A percentile compares a stretch with the other conserved stretches of the same genome.
phyloP scores from a whole-genome alignment of 2,888 invertebrate genomes.

The Catocala fraxini region DNA sequence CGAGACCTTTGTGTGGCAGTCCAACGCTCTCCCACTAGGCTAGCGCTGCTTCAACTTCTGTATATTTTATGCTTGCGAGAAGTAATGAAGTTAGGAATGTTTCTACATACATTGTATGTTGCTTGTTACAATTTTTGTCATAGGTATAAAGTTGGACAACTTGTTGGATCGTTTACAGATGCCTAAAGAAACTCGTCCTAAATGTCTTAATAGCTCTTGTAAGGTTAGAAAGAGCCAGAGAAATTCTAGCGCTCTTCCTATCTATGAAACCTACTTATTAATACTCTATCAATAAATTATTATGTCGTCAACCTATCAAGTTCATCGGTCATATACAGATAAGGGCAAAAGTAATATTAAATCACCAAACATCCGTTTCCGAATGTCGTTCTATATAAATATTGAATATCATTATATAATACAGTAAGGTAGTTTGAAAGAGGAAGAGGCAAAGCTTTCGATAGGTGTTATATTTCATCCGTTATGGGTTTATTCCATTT shows the following conservation, averaged over 20 bases:
- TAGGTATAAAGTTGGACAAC: too few species aligned
- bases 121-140: too few species aligned
- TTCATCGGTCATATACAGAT: slow-evolving; percentile 44
- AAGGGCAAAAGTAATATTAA: slow-evolving; percentile 57
- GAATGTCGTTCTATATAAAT: slow-evolving; percentile 34
- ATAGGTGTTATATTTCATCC: not conserved
- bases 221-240: too few species aligned
- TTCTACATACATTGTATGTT: too few species aligned
- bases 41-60: too few species aligned
- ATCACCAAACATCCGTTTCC: slow-evolving; percentile 65
- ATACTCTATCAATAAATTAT: slow-evolving; percentile 29
- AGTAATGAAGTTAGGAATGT: too few species aligned
- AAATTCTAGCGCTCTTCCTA: not conserved
- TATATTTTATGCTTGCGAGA: too few species aligned
- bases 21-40: too few species aligned
- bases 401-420: slow-evolving; percentile 39
- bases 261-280: not conserved
- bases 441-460: slow-evolving; percentile 21
- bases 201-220: too few species aligned
- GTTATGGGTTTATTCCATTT: not conserved
- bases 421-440: slow-evolving; percentile 14
- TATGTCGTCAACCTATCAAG: slow-evolving; percentile 40
- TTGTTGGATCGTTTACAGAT: too few species aligned
- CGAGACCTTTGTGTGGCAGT: too few species aligned
- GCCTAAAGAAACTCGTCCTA: too few species aligned